phyloP scores from a whole-genome alignment of 2,797 vertebrate genomes.

The Platalea minor region DNA sequence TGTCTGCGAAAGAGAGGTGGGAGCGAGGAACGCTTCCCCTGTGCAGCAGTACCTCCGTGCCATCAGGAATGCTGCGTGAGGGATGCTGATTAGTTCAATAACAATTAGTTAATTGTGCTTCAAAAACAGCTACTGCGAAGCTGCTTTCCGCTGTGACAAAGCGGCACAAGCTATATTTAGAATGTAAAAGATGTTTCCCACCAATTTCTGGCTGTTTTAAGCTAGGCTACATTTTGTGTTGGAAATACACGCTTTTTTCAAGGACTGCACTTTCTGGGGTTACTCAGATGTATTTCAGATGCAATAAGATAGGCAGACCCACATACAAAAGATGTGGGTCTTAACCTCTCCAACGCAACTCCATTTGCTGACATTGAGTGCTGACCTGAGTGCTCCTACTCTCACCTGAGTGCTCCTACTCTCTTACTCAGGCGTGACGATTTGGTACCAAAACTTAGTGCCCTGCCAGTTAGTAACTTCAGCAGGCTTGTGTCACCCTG shows the following conservation, averaged over 20 bases:
- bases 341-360: background rate
- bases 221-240: background rate
- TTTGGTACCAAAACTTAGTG: background rate
- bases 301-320: background rate
- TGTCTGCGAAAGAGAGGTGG: background rate
- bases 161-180: slow-evolving; percentile 43
- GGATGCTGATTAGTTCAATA: slow-evolving; percentile 39
- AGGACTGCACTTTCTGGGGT: background rate
- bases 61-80: background rate
- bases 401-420: background rate
- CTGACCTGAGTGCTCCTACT: background rate
- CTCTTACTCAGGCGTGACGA: background rate
- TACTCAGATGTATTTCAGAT: background rate
- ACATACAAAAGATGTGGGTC: background rate
- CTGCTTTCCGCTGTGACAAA: slow-evolving; percentile 43
- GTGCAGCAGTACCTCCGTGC: background rate
- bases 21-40: background rate
- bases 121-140: slow-evolving; percentile 1
- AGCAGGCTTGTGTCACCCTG: background rate
- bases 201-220: slow-evolving; percentile 22
- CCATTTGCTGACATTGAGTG: background rate
- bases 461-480: background rate
- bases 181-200: slow-evolving; percentile 19
- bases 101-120: slow-evolving; percentile 60
- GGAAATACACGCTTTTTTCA: background rate